Base-by-base conservation (phyloP, 2,797 vertebrate species). In the Gobio occitaniae region DNA sequence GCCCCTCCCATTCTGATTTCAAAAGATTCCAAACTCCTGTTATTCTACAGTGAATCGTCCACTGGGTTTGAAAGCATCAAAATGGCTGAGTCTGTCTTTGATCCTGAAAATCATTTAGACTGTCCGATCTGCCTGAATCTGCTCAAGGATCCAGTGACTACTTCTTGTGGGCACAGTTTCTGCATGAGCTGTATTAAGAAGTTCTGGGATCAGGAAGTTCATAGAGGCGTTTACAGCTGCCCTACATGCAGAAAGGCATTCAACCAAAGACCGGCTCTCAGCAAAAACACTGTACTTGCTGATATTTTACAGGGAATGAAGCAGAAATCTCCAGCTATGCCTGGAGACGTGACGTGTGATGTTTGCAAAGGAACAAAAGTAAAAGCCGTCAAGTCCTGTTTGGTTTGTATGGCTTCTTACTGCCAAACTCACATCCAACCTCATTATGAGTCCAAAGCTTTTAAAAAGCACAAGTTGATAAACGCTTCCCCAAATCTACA, bases 311-410 rank as follows among this genome's bases (percentile, higher is more conserved):
- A 80, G 36, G 70, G 83, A 61, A 48, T 84, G 19, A 84, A 78
- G 8, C 77, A 0, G 56, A 68, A 76, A 29, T 29, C 29, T 2
- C 41, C 79, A 10, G 25, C 78, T 8, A 74, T 36, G 13, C 38
- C 44, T 2, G 63, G 66, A 63, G 85, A 89, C 25, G 94, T 96
- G 54, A 92, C 93, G 61, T 97, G 96, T 0, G 96, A 97, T 78
- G 94, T 96, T 75, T 97, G 96, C 90, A 95, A 95, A 0, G 95
- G 95, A 72, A 95, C 93, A 90, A 96, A 95, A 91, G 92, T 95
- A 84, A 96, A 96, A 87, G 96, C 96, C 0, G 90, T 95, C 21
- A 96, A 94, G 90, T 97, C 95, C 63, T 97, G 96, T 87, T 86
- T 96, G 90, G 94, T 96, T 80, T 90, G 89, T 66, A 21, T 89